Percentiles rank a stretch among this genome's conserved stretches.
phyloP scores from a whole-genome alignment of 2,113 vertebrate species.

The Charina bottae region DNA sequence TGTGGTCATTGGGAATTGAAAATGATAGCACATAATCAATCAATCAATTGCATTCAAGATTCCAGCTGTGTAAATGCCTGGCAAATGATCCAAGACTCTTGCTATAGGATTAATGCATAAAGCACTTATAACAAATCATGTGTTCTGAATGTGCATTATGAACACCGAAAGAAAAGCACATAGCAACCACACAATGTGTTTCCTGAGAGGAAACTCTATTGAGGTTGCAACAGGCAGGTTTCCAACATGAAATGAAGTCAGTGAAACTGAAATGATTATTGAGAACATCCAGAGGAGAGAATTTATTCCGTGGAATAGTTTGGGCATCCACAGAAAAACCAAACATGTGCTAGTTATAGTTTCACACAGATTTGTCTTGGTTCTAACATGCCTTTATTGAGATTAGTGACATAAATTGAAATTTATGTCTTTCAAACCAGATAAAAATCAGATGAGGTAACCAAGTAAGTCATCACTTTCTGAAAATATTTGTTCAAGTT shows the following conservation, averaged over 20 bases:
- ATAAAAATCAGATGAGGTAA: background rate
- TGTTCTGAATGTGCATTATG: constrained; percentile 59
- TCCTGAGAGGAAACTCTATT: constrained; percentile 15
- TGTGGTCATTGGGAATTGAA: background rate
- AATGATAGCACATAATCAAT: background rate
- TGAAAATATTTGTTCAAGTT: too few species aligned
- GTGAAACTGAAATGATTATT: constrained; percentile 35
- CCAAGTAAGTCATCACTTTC: background rate
- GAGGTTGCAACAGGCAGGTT: constrained; percentile 21
- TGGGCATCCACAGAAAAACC: background rate
- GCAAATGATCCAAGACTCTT: constrained; percentile 38
- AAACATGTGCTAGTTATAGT: background rate
- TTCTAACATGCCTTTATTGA: background rate
- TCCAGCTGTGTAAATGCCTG: constrained; percentile 39
- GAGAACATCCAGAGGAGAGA: constrained; percentile 12
- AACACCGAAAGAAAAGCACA: background rate
- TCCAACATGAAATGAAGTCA: constrained; percentile 37
- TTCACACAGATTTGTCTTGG: background rate
- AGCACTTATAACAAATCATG: constrained; percentile 57
- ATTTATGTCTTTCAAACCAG: background rate
- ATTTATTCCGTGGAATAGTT: background rate
- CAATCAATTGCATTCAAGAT: constrained; percentile 32
- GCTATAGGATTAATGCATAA: constrained; percentile 61
- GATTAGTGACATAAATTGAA: background rate
- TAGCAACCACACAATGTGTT: constrained; percentile 2